Conservation (phyloP, 2,113 vertebrate genomes). For the Ia io region DNA sequence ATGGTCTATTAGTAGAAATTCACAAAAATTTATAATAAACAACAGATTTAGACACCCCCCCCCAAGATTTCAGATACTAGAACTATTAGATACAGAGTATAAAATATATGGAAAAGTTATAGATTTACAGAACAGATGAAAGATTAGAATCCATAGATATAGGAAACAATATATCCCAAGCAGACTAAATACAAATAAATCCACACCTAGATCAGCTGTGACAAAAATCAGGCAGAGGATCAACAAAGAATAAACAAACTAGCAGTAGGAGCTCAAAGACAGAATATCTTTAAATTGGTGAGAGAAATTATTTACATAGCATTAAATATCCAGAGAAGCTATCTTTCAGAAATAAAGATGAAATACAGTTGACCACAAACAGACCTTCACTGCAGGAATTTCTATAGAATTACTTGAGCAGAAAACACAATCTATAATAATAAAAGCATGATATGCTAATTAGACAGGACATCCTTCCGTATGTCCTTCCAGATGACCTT, state of each 20-base stretch:
- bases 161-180: not conserved
- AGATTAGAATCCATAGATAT: not conserved
- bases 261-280: not conserved
- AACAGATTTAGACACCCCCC: not conserved
- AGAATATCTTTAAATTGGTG: not conserved
- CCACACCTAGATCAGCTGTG: not conserved
- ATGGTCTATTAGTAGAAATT: not conserved
- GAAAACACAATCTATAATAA: not conserved
- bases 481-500: too few species aligned
- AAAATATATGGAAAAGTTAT: not conserved
- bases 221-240: not conserved
- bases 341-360: not conserved
- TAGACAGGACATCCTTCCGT: too few species aligned
- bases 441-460: too few species aligned
- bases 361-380: not conserved
- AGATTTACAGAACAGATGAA: not conserved
- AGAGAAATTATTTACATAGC: not conserved
- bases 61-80: not conserved
- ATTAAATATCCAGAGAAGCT: not conserved
- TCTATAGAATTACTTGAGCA: not conserved
- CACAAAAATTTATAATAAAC: not conserved
- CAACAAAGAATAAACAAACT: not conserved
- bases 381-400: not conserved
- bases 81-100: not conserved
- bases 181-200: slow-evolving; percentile 18